Conservation (phyloP, 2,888 invertebrate species). For the Pyrrhia umbra region DNA sequence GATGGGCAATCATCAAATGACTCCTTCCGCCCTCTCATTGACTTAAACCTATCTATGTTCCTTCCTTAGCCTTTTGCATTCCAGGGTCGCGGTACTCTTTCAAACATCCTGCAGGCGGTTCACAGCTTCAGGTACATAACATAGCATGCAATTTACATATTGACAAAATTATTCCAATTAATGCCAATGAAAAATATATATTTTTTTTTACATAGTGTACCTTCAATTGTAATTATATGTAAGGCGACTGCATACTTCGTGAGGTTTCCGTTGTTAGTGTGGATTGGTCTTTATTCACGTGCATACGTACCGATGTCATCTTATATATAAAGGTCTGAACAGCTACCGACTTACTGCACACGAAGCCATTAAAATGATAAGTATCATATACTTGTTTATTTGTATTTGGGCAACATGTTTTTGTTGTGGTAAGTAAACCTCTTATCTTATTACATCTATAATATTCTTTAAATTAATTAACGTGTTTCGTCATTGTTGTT, state of each 20-base stretch:
- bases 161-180: too few relatives aligned
- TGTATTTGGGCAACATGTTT: slow-evolving; percentile 19
- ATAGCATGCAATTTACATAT: too few relatives aligned
- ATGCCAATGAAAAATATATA: too few relatives aligned
- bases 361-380: slow-evolving; percentile 18
- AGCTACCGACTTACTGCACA: not conserved
- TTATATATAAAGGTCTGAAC: slow-evolving; percentile 20
- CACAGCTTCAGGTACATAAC: too few relatives aligned
- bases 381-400: slow-evolving; percentile 1
- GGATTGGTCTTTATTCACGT: slow-evolving; percentile 9
- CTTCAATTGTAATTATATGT: too few relatives aligned
- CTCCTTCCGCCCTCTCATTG: too few relatives aligned
- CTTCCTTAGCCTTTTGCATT: too few relatives aligned
- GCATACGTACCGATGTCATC: not conserved
- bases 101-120: too few relatives aligned
- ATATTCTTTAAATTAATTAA: not conserved
- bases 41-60: too few relatives aligned
- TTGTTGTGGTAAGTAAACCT: slow-evolving; percentile 33
- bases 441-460: not conserved
- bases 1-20: too few relatives aligned
- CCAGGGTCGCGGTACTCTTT: too few relatives aligned
- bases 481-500: not conserved
- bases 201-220: too few relatives aligned
- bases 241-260: not conserved
- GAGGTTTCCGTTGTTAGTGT: not conserved